Conservation (phyloP, 2,888 invertebrate genomes). For the Phengaris alcon region DNA sequence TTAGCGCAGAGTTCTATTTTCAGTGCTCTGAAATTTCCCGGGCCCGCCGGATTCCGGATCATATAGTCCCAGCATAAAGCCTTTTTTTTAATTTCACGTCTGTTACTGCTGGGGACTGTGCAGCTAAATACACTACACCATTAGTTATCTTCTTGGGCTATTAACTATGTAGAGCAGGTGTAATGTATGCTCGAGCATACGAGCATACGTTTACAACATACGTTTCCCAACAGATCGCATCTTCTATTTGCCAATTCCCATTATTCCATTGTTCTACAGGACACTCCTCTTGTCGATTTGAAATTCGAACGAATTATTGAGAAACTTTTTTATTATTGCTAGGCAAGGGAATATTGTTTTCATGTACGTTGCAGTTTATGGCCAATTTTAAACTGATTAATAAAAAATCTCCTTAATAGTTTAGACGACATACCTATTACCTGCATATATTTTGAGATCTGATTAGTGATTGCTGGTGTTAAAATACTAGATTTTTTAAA, state of each 20-base stretch:
- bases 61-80: too few species aligned
- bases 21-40: too few species aligned
- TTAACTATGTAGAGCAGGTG: constrained; percentile 15
- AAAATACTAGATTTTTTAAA: too few species aligned
- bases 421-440: too few species aligned
- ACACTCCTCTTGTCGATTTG: constrained; percentile 12
- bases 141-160: constrained; percentile 7
- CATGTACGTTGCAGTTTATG: background rate
- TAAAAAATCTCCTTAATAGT: too few species aligned
- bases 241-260: constrained; percentile 10
- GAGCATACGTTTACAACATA: constrained; percentile 11
- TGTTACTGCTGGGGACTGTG: background rate
- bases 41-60: too few species aligned
- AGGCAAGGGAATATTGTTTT: background rate
- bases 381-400: too few species aligned
- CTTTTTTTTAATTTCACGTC: too few species aligned
- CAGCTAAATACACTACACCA: background rate
- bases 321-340: background rate
- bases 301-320: constrained; percentile 1
- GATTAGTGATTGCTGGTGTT: too few species aligned
- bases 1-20: too few species aligned
- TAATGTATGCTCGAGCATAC: constrained; percentile 11
- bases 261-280: constrained; percentile 9
- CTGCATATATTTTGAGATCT: too few species aligned
- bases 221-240: constrained; percentile 12